A percentile compares a stretch with the other conserved stretches of the same genome.
Conservation (phyloP, 2,888 invertebrate species). For the Lochmaea capreae region DNA sequence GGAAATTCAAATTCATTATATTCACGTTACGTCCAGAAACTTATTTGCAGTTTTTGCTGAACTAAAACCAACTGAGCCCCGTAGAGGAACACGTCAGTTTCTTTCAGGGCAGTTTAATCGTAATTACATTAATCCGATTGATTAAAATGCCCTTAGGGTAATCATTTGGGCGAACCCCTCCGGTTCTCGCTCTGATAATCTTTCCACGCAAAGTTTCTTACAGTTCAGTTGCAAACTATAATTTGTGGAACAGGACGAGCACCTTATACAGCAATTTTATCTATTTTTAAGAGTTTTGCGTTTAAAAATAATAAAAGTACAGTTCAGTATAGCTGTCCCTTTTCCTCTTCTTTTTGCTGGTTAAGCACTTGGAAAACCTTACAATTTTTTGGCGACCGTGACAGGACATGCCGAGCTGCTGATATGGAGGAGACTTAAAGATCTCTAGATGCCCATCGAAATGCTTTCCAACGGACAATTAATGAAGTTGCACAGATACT, state of each 20-base stretch:
- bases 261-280: not conserved
- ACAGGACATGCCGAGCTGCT: too few species aligned
- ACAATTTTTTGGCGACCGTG: too few species aligned
- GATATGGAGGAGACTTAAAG: too few species aligned
- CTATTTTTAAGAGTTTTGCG: not conserved
- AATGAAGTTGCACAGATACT: too few species aligned
- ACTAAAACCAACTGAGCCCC: not conserved
- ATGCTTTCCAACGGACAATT: too few species aligned
- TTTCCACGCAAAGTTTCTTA: slow-evolving; percentile 8
- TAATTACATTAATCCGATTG: slow-evolving; percentile 27
- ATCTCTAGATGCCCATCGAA: too few species aligned
- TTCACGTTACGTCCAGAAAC: not conserved
- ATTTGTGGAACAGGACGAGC: not conserved
- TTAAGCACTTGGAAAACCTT: too few species aligned
- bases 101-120: slow-evolving; percentile 18
- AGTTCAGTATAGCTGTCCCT: too few species aligned
- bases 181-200: slow-evolving; percentile 9
- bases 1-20: not conserved
- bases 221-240: slow-evolving; percentile 2
- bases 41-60: not conserved
- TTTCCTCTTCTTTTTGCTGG: too few species aligned
- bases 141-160: slow-evolving; percentile 19
- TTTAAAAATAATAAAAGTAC: too few species aligned
- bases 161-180: slow-evolving; percentile 18
- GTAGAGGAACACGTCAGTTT: not conserved